Evolutionary conservation across 2,113 vertebrate genomes (phyloP).

Genomic region (Anolis sagrei): DNA sequence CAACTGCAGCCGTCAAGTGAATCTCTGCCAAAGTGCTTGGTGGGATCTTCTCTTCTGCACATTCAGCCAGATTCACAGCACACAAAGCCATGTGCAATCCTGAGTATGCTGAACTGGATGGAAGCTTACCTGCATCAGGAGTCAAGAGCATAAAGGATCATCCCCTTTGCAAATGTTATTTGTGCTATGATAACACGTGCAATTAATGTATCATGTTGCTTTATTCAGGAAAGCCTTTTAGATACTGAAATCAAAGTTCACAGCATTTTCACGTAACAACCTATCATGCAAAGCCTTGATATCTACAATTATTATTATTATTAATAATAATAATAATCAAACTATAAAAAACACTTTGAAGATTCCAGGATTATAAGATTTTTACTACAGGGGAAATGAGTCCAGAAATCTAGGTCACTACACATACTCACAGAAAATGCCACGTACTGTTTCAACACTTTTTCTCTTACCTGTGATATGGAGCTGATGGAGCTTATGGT

Average conservation of each 20-base stretch:
- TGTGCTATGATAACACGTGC: background rate
- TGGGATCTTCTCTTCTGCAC: conserved; percentile 91
- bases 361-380: background rate
- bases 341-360: background rate
- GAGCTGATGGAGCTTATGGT: conserved; percentile 93
- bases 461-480: conserved; percentile 88
- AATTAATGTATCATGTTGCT: background rate
- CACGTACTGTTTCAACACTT: background rate
- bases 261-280: background rate
- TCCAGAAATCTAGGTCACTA: background rate
- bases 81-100: conserved; percentile 91
- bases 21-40: conserved; percentile 88
- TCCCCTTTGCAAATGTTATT: background rate
- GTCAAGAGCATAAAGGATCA: conserved; percentile 16
- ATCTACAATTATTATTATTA: no score
- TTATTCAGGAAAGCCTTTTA: background rate
- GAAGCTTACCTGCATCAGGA: conserved; percentile 84
- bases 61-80: conserved; percentile 93
- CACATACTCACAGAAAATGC: rapidly evolving
- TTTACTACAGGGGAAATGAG: background rate
- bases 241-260: background rate
- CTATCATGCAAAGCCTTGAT: background rate
- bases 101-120: conserved; percentile 84
- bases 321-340: no score
- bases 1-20: conserved; percentile 89